Base-by-base conservation (phyloP, 2,888 invertebrate species). In the Cosmia pyralina region DNA sequence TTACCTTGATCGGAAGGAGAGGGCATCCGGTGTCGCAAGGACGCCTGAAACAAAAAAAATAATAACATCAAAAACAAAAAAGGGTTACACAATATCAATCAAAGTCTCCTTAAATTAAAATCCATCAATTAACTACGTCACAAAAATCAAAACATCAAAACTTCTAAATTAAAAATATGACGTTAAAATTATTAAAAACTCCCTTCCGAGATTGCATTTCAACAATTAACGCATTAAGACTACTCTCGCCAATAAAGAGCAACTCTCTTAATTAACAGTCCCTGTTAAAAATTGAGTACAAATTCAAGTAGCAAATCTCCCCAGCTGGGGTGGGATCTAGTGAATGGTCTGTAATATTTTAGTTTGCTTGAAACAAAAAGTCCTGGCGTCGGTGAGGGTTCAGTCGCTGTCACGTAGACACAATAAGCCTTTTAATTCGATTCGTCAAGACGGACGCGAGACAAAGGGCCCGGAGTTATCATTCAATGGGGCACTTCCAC, bases 351-450 rank as follows among this genome's bases (percentile, higher is more conserved):
- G 95, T 94, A 95, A 96, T 96, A 96, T 96, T 96, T 96, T 96
- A 96, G 96, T 96, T 96, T 95, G 93, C 91, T 93, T 93, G 95
- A 95, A 94, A 96, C 95, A 96, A 96, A 95, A 96, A 95, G 92
- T 90, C 86, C 79, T 88, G 88, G 88, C 89, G 90, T 86, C 79
- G 74, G 78, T 88, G 91, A 90, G 92, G 93, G 92, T 88, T 89
- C 89, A 89, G 87, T 87, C 89, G 92, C 95, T 94, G 96, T 95
- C 96, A 96, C 96, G 96, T 96, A 94, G 95, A 96, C 96, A 96
- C 96, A 96, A 95, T 96, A 96, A 96, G 96, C 96, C 96, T 96
- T 96, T 96, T 95, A 96, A 96, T 96, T 96, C 96, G 96, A 96
- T 96, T 95, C 96, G 95, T 96, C 96, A 95, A 93, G 96, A 94